These are phyloP conservation scores for Macrotus californicus DNA, from an alignment of 2,113 vertebrate genomes.

Conservation along the genomic window DNA sequence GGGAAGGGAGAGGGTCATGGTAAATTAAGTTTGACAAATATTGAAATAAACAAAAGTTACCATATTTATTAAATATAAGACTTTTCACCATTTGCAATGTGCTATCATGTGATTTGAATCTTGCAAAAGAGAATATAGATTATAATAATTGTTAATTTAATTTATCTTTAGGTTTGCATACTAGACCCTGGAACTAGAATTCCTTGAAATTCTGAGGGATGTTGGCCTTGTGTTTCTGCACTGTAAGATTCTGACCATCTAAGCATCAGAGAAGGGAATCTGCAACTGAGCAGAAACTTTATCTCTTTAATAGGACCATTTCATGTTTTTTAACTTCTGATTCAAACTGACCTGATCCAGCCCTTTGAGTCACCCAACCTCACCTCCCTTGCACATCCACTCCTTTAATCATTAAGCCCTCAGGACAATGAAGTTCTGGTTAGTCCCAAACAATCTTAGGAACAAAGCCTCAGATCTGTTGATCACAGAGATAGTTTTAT, in stretches of 20 bases:
- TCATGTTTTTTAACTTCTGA: not conserved
- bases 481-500: not conserved
- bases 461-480: not conserved
- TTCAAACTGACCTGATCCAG: not conserved
- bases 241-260: not conserved
- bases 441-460: not conserved
- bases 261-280: not conserved
- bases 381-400: not conserved
- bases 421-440: not conserved
- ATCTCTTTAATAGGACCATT: not conserved
- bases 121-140: not conserved
- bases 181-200: not conserved
- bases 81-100: not conserved
- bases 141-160: not conserved
- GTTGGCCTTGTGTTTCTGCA: not conserved
- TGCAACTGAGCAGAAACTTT: not conserved
- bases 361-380: not conserved
- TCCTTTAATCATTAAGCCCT: not conserved
- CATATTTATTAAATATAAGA: not conserved
- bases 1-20: accelerated
- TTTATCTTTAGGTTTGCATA: not conserved
- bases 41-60: not conserved
- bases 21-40: not conserved
- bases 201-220: not conserved
- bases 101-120: not conserved